Base-by-base conservation (phyloP, 2,113 vertebrate species). In the Nothobranchius kuhntae region DNA sequence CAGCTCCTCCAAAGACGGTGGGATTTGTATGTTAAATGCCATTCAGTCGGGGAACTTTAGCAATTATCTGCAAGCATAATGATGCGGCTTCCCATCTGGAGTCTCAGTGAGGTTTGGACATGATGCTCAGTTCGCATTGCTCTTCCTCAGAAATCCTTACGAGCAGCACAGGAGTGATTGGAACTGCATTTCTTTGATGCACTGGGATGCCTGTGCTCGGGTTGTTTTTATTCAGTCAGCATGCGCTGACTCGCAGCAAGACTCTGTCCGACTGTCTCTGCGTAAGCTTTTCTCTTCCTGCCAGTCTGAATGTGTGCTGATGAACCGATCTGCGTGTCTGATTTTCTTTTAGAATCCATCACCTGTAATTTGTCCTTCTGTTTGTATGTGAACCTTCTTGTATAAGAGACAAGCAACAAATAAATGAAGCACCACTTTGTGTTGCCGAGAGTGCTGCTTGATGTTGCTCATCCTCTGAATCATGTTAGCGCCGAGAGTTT, bases 1-100 rank as follows among this genome's bases (percentile, higher is more conserved):
- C 30, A 30, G 36, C 9, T 35, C 65, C 59, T 73, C 74, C 13
- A 80, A 85, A 75, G 38, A 68, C 14, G 56, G n/a, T 9, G 59
- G 69, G 47, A 12, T 45, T 45, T 2, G 11, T 61, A 57, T 58
- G 55, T 72, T 81, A 80, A 79, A 87, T 85, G 78, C 75, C 71
- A 78, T 52, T 82, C 57, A 71, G 65, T 51, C n/a, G 53, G 73
- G 68, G 78, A 75, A 72, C 74, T 82, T 58, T 7, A 55, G 35
- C 60, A 75, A 67, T 84, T 71, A 76, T 60, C 63, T 56, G 45
- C 59, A 59, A 66, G 54, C 65, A 56, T 53, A 45, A 11, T 46
- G 56, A 75, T 61, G 62, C 51, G 42, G 61, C 71, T 58, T 53
- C 45, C 65, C 52, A 30, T 80, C 71, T 64, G 44, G 45, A 72